Percentiles rank a stretch among this genome's conserved stretches.
These are phyloP conservation scores for Leptopilina myrica DNA, from an alignment of 2,888 invertebrate genomes.

Conservation along the genomic window DNA sequence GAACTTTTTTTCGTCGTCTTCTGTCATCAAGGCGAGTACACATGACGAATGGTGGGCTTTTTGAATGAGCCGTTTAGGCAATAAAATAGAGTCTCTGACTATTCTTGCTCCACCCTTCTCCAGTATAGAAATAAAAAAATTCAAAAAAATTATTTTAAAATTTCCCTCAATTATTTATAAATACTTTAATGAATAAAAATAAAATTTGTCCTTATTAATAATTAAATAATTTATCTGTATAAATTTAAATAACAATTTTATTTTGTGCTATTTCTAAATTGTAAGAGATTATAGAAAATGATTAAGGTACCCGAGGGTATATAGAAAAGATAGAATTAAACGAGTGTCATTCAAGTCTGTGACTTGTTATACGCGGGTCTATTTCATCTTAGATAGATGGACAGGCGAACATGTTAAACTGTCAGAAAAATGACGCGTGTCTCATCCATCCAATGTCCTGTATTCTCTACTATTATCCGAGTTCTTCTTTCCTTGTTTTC, in stretches of 20 bases:
- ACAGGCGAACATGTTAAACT: conserved; percentile 29
- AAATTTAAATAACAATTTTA: background rate
- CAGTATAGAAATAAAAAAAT: too few species aligned
- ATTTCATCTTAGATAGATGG: conserved; percentile 22
- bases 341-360: background rate
- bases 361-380: conserved; percentile 10
- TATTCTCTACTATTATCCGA: conserved; percentile 19
- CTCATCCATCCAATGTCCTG: conserved; percentile 4
- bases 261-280: background rate
- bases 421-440: conserved; percentile 30
- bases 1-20: too few species aligned
- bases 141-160: too few species aligned
- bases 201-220: too few species aligned
- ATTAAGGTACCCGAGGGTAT: conserved; percentile 9
- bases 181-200: too few species aligned
- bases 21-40: too few species aligned
- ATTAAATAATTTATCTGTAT: too few species aligned
- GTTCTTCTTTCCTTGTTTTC: conserved; percentile 22
- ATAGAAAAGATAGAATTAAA: background rate
- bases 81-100: too few species aligned
- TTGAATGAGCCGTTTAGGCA: too few species aligned
- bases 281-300: background rate
- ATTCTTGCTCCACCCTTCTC: too few species aligned
- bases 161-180: too few species aligned
- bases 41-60: too few species aligned